Evolutionary conservation across 1,140 invertebrate genomes (phyloP), one percentile per base, ranked within the genome.

Genomic region (Potamilus streckersoni): DNA sequence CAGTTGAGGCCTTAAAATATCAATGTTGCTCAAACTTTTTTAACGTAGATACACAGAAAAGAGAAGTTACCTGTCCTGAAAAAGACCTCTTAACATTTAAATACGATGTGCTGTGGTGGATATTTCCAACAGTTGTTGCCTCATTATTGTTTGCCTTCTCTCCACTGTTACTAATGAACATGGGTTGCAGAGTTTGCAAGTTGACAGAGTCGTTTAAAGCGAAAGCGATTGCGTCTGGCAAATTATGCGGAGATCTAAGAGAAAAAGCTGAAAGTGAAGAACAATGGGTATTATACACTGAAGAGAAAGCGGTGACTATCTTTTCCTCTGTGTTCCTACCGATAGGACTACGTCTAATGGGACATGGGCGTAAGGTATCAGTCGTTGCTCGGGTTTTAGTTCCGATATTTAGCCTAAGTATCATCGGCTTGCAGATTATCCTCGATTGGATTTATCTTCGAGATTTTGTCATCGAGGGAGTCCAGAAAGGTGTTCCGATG

Each of bases 61-160:
- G 75, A 62, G 13, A 2, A 16, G 55, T 72, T 12, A 59, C 13
- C 8, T 77, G 64, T 61, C 38, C 1, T 38, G 3, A 38, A 2
- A 55, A 2, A 57, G 69, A 55, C 23, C 2, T 14, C 4, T 20
- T 58, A 27, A 56, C 2, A 6, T 77, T 77, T 66, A 58, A 69
- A 15, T 77, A 68, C 59, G 75, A 77, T 56, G 55, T 27, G 23
- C 5, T 77, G 5, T 71, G 69, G 55, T 77, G 75, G 75, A 63
- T 77, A 19, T 62, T 71, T 16, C 75, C 75, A 56, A 77, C 63
- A n/a, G 14, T 77, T 60, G 59, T 77, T 14, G 68, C 75, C 16
- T 17, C 66, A 6, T 23, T 71, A 16, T 59, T 76, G 6, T 71
- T 76, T 59, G 60, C n/a, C 11, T 76, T 65, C 61, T 71, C 38